phyloP scores from a whole-genome alignment of 1,140 invertebrate species.

The Ostrea edulis region DNA sequence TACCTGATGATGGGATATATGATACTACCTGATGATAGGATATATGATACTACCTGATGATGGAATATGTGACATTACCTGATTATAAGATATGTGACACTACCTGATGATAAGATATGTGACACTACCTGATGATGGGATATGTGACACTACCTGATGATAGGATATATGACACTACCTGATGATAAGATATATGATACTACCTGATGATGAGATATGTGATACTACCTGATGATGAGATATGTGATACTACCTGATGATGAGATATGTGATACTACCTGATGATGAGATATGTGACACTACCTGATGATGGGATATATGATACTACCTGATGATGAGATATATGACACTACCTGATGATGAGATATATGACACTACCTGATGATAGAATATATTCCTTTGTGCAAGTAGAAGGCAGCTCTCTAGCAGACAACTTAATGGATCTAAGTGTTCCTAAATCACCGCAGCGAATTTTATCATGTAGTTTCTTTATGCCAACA shows the following conservation, averaged over 20 bases:
- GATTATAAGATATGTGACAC: not conserved
- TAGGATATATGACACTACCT: not conserved
- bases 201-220: no score
- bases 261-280: not conserved
- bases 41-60: not conserved
- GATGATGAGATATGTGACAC: not conserved
- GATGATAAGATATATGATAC: constrained; percentile 15
- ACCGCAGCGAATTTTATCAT: constrained; percentile 41
- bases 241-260: no score
- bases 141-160: not conserved
- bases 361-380: not conserved
- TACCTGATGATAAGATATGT: not conserved
- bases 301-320: not conserved
- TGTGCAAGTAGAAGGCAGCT: constrained; percentile 27
- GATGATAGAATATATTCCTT: constrained; percentile 31
- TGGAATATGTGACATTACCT: no score
- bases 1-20: no score
- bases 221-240: not conserved
- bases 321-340: no score
- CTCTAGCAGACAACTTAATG: constrained; percentile 48
- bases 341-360: not conserved
- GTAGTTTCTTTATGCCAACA: constrained; percentile 41
- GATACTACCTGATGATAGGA: not conserved
- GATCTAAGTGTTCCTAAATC: constrained; percentile 45
- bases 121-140: no score